Conservation (phyloP, 1,140 invertebrate genomes). For the Drosophila ohnishii region DNA sequence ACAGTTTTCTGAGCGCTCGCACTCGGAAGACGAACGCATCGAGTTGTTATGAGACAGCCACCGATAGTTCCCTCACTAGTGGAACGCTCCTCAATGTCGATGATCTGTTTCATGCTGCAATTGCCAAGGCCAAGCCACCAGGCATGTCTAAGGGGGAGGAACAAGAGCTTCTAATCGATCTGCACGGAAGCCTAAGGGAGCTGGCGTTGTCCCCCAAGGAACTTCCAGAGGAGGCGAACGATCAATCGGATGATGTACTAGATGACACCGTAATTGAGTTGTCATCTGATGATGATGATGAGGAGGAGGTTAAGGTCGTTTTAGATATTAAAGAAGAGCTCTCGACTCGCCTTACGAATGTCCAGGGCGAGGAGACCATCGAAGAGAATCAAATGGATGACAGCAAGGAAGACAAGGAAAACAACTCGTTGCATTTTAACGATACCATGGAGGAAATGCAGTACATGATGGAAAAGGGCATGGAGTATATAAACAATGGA, state of each 20-base stretch:
- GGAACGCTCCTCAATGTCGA: slow-evolving; percentile 59
- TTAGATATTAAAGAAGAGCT: slow-evolving; percentile 19
- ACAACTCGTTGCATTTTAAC: slow-evolving; percentile 78
- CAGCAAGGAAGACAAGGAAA: slow-evolving; percentile 47
- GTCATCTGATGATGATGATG: slow-evolving; percentile 56
- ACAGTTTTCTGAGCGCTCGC: slow-evolving; percentile 61
- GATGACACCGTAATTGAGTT: slow-evolving; percentile 60
- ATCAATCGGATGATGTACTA: slow-evolving; percentile 5
- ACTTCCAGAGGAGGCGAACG: not conserved
- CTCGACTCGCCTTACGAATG: not conserved
- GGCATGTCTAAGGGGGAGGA: slow-evolving; percentile 51
- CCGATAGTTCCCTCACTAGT: slow-evolving; percentile 49
- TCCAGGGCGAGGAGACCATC: not conserved
- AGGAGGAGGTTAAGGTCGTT: slow-evolving; percentile 35
- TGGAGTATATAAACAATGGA: slow-evolving; percentile 59
- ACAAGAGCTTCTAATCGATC: slow-evolving; percentile 45
- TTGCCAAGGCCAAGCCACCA: slow-evolving; percentile 54
- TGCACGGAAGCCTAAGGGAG: slow-evolving; percentile 54
- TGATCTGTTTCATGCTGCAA: slow-evolving; percentile 68
- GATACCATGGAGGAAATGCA: slow-evolving; percentile 83
- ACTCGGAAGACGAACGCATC: slow-evolving; percentile 57
- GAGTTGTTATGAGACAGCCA: slow-evolving; percentile 73
- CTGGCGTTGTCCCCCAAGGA: slow-evolving; percentile 16
- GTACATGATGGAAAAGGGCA: slow-evolving; percentile 80
- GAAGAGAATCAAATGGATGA: slow-evolving; percentile 20